A percentile compares a stretch with the other conserved stretches of the same genome.
These are phyloP conservation scores for Periphyllus acericola DNA, from an alignment of 2,888 invertebrate genomes.

Conservation along the genomic window DNA sequence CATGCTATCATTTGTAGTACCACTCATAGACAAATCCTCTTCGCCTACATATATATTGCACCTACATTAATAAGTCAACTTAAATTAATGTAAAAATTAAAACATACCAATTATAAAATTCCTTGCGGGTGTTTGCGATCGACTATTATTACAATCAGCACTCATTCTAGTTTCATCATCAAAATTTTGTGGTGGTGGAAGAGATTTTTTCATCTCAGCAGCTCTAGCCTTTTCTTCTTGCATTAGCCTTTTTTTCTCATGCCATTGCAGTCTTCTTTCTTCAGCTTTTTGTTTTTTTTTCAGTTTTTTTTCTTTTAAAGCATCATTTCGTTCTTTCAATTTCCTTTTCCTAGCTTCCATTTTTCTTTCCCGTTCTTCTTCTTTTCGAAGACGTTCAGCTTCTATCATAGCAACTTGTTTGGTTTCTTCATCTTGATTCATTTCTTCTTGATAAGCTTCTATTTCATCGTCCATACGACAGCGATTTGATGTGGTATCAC, in stretches of 20 bases:
- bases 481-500: constrained; percentile 20
- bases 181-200: constrained; percentile 67
- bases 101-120: constrained; percentile 49
- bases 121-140: constrained; percentile 44
- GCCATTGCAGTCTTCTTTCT: constrained; percentile 62
- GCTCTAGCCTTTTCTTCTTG: constrained; percentile 63
- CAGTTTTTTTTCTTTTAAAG: constrained; percentile 62
- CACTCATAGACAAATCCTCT: constrained; percentile 62
- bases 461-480: constrained; percentile 23
- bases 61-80: neutral
- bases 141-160: constrained; percentile 65
- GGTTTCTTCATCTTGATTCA: constrained; percentile 62
- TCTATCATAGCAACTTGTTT: constrained; percentile 62
- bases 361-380: constrained; percentile 62
- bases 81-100: neutral
- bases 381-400: constrained; percentile 63
- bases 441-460: constrained; percentile 41
- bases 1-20: constrained; percentile 58
- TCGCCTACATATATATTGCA: constrained; percentile 24
- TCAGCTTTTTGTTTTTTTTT: constrained; percentile 63
- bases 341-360: constrained; percentile 60
- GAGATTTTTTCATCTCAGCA: constrained; percentile 62
- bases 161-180: constrained; percentile 72
- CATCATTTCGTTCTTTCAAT: constrained; percentile 62
- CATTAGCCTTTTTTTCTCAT: constrained; percentile 63